Conservation (phyloP, 2,113 vertebrate species). For the Osmerus mordax region DNA sequence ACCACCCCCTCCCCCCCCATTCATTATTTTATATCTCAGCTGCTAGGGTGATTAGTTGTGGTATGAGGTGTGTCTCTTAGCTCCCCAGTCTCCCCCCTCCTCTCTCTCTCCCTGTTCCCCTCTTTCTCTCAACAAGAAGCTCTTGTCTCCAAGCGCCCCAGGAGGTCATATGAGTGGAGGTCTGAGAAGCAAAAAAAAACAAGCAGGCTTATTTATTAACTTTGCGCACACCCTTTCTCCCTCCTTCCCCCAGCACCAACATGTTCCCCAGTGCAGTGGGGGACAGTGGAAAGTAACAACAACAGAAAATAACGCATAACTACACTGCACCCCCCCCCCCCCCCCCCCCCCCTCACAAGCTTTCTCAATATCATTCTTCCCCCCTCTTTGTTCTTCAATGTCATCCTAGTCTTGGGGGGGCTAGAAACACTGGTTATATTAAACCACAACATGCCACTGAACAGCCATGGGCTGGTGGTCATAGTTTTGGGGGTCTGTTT, state of each 20-base stretch:
- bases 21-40: conserved; percentile 48
- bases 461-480: background rate
- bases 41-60: conserved; percentile 47
- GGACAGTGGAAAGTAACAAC: conserved; percentile 10
- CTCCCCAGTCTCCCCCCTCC: background rate
- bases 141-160: conserved; percentile 40
- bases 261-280: conserved; percentile 23
- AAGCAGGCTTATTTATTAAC: conserved; percentile 32
- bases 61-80: conserved; percentile 22
- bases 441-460: background rate
- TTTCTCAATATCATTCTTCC: background rate
- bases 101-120: conserved; percentile 5
- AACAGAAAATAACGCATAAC: background rate
- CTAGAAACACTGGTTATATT: background rate
- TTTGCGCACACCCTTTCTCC: conserved; percentile 12
- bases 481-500: background rate
- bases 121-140: conserved; percentile 41
- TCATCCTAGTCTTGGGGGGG: background rate
- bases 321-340: background rate
- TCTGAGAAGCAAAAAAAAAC: conserved; percentile 2
- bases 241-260: conserved; percentile 13
- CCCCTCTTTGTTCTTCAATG: background rate
- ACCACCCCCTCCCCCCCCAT: conserved; percentile 13
- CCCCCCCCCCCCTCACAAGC: background rate
- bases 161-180: conserved; percentile 31